These are phyloP conservation scores for Osmerus eperlanus DNA, from an alignment of 2,113 vertebrate species.

Conservation along the genomic window DNA sequence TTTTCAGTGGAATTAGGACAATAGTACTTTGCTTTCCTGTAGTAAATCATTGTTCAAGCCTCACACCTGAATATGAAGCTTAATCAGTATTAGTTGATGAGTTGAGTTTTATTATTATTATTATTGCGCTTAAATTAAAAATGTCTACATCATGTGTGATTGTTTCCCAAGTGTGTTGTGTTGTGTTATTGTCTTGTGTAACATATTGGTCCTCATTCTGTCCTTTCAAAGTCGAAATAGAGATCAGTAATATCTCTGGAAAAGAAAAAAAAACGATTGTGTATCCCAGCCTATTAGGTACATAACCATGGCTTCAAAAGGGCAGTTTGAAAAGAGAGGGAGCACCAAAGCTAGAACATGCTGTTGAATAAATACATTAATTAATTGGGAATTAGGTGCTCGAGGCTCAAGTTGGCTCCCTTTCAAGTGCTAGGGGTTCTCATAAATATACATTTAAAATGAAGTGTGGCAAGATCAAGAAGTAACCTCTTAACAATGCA, in stretches of 20 bases:
- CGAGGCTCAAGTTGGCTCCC: conserved; percentile 53
- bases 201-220: conserved; percentile 24
- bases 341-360: conserved; percentile 58
- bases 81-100: too few relatives aligned
- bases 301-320: conserved; percentile 62
- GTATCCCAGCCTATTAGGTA: conserved; percentile 53
- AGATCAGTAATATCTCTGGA: conserved; percentile 43
- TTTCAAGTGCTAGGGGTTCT: conserved; percentile 66
- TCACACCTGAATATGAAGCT: too few relatives aligned
- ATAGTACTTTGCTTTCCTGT: too few relatives aligned
- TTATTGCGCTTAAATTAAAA: too few relatives aligned
- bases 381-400: conserved; percentile 64
- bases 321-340: conserved; percentile 62
- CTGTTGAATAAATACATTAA: conserved; percentile 75
- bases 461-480: conserved; percentile 68
- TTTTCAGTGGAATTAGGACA: too few relatives aligned
- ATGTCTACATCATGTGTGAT: too few relatives aligned
- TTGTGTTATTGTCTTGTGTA: too few relatives aligned
- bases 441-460: conserved; percentile 74
- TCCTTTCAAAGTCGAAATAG: conserved; percentile 56
- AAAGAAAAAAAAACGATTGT: conserved; percentile 40
- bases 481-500: conserved; percentile 70
- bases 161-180: too few relatives aligned
- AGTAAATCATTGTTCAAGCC: too few relatives aligned
- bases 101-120: too few relatives aligned